Base-by-base conservation (phyloP, 2,888 invertebrate species). In the Cataglyphis albicans region DNA sequence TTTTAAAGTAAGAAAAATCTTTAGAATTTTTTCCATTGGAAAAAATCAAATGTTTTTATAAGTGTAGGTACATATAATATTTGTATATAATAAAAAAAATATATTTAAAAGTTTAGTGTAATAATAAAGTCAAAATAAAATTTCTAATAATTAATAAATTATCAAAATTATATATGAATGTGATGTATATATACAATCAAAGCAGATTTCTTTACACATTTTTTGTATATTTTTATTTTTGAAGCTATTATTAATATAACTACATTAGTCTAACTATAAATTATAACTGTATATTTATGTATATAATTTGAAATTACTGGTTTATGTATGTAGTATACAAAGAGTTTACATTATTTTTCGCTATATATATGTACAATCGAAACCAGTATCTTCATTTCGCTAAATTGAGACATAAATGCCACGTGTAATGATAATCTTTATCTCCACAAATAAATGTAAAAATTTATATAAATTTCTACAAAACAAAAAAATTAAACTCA, bases 321-420 rank as follows among this genome's bases (percentile, higher is more conserved):
- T 2, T 7, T 48, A 32, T 29, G 35, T 10, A 25, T 44, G 18
- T 18, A 35, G 35, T 32, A 18, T 64, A 12, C 48, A 75, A 15
- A 67, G 25, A 38, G 3, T 52, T 75, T 52, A 67, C 5, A 70
- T 29, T 76, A 67, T 29, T 70, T 25, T 38, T 10, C 12, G 18
- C 35, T 59, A 25, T 2, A 15, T 10, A 44, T 76, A 67, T 52
- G 29, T 76, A 76, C 76, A 76, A 70, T 75, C 18, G 4, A 52
- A 38, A 38, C 7, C 9, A 55, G 10, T 52, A 68, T 32, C 12
- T 15, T 44, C 32, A 67, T n/a, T 55, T 67, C 9, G 21, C 10
- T 32, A 5, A 64, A 29, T 55, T 48, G 18, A 35, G 3, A 63
- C 32, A 21, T 64, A 1, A 48, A 35, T 65, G 21, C 18, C 18